phyloP scores from a whole-genome alignment of 1,140 invertebrate species.

The Aleiodes sp. region DNA sequence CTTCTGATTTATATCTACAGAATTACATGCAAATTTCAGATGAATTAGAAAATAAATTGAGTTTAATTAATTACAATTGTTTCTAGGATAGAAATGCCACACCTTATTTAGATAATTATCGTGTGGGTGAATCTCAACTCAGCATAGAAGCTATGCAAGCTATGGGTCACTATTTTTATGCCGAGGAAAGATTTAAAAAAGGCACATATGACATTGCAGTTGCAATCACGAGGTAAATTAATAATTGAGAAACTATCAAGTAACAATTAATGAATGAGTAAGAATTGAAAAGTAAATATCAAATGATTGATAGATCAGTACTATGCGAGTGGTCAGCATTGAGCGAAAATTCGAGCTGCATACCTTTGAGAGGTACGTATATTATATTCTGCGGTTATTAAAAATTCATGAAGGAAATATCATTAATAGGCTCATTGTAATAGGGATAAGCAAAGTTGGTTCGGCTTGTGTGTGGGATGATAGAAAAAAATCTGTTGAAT shows the following conservation, averaged over 20 bases:
- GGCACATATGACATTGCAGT: slow-evolving; percentile 28
- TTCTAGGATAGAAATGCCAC: slow-evolving; percentile 33
- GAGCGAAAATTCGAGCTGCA: slow-evolving; percentile 1
- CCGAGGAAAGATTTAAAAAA: slow-evolving; percentile 26
- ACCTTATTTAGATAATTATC: slow-evolving; percentile 30
- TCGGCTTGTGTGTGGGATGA: slow-evolving; percentile 24
- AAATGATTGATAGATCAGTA: slow-evolving; percentile 12
- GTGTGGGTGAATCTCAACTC: slow-evolving; percentile 13
- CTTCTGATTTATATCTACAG: not conserved
- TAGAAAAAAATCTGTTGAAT: slow-evolving; percentile 12
- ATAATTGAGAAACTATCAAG: not conserved
- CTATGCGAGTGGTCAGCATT: slow-evolving; percentile 21
- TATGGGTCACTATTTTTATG: slow-evolving; percentile 28
- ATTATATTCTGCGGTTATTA: not conserved
- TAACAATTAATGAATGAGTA: not conserved
- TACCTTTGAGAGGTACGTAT: slow-evolving; percentile 17
- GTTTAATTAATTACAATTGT: not conserved
- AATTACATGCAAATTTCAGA: not conserved
- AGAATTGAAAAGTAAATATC: not conserved
- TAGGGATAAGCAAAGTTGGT: slow-evolving; percentile 34
- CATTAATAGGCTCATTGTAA: not conserved
- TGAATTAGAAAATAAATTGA: not conserved
- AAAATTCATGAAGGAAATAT: not conserved
- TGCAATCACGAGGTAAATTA: slow-evolving; percentile 27
- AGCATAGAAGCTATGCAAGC: slow-evolving; percentile 14